Conservation (phyloP, 1,140 invertebrate species). For the Leptoteleia sp. region DNA sequence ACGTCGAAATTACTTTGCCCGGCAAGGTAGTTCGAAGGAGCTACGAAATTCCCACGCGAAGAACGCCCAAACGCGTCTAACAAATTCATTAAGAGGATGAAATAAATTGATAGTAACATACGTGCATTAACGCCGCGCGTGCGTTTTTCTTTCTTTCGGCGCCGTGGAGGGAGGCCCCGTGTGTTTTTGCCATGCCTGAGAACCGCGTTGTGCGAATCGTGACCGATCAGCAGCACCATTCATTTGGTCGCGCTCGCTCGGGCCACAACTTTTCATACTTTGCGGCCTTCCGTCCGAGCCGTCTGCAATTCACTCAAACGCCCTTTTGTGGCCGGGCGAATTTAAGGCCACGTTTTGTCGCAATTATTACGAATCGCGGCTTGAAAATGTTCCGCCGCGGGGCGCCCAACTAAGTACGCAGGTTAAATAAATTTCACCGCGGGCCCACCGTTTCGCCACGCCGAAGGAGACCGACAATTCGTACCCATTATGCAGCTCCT, state of each 20-base stretch:
- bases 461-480: slow-evolving; percentile 68
- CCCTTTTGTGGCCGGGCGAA: slow-evolving; percentile 69
- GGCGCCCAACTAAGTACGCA: slow-evolving; percentile 71
- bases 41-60: slow-evolving; percentile 14
- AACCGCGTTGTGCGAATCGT: slow-evolving; percentile 62
- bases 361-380: slow-evolving; percentile 74
- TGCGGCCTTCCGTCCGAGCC: slow-evolving; percentile 62
- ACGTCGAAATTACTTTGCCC: too few species aligned
- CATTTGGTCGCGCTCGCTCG: slow-evolving; percentile 41
- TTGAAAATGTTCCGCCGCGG: slow-evolving; percentile 71
- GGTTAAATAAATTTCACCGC: slow-evolving; percentile 75
- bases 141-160: slow-evolving; percentile 38
- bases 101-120: slow-evolving; percentile 56
- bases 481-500: slow-evolving; percentile 64
- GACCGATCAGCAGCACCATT: slow-evolving; percentile 65
- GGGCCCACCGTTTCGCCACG: slow-evolving; percentile 64
- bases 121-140: slow-evolving; percentile 29
- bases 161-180: slow-evolving; percentile 5
- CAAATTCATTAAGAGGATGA: slow-evolving; percentile 46
- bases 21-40: too few species aligned
- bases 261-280: slow-evolving; percentile 67
- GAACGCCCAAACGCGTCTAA: slow-evolving; percentile 16
- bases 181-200: slow-evolving; percentile 55
- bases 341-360: slow-evolving; percentile 73
- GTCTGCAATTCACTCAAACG: slow-evolving; percentile 67